phyloP scores from a whole-genome alignment of 1,140 invertebrate genomes.

The Caenorhabditis briggsae region DNA sequence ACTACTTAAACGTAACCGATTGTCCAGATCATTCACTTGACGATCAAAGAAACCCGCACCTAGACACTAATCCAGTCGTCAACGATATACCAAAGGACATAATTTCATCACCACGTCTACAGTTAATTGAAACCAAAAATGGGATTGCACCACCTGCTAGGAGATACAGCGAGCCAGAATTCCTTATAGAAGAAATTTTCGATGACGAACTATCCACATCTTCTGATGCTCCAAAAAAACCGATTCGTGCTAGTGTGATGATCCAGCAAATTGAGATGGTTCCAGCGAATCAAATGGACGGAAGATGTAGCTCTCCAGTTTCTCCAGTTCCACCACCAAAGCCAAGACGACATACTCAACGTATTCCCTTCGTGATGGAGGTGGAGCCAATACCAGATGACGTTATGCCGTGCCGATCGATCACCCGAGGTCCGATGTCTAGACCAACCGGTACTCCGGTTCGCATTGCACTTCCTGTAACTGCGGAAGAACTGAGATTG shows the following conservation, averaged over 20 bases:
- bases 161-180: neutral
- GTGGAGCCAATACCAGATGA: conserved; percentile 4
- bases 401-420: neutral
- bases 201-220: neutral
- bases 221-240: neutral
- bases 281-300: neutral
- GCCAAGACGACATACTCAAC: neutral
- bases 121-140: neutral
- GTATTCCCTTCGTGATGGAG: conserved; percentile 8
- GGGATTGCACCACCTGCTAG: neutral
- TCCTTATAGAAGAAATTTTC: conserved; percentile 22
- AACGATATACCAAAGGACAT: neutral
- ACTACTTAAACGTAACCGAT: neutral
- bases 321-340: conserved; percentile 38
- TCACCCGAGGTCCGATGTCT: neutral
- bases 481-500: conserved; percentile 20
- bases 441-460: conserved; percentile 12
- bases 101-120: neutral
- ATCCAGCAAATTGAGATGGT: conserved; percentile 47
- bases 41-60: neutral
- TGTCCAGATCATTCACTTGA: neutral
- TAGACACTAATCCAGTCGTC: neutral
- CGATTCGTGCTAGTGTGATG: conserved; percentile 14
- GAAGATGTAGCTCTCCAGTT: neutral
- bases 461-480: conserved; percentile 28